Evolutionary conservation across 2,113 vertebrate species (phyloP), one percentile per base, ranked within the genome.

Genomic region (Dascyllus trimaculatus): DNA sequence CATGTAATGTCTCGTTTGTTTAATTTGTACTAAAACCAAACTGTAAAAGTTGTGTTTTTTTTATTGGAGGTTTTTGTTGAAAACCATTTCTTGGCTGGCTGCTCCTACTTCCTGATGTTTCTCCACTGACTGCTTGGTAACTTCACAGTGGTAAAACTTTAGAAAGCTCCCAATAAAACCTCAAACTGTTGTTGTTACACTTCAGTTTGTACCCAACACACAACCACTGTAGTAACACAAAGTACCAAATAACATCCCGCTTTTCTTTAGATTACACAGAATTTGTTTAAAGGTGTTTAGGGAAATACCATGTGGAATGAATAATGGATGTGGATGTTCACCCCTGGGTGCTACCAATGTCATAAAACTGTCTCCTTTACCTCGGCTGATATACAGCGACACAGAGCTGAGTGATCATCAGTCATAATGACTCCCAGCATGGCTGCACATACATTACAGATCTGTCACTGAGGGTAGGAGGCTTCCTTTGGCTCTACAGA

Each of bases 331-430:
- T 2, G 26, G 26, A 43, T 4, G 40, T 43, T 43, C 40, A 43
- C 13, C 56, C 15, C 49, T 57, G 38, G 15, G 40, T 62, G 38
- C 74, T 67, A 45, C 59, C 43, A 48, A 54, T 56, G 49, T 45
- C 52, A 35, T 71, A 43, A 71, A 67, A 66, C 22, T 68, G 18
- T 35, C 56, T 43, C 5, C 14, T 80, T 21, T 63, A 52, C 0
- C 40, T 54, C 10, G 0, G 18, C 63, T 74, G 40, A 63, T 75
- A 11, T 49, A 68, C 26, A 57, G 51, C 43, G 38, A 56, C 11
- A 14, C 57, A 4, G 51, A 21, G 51, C 49, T 48, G 24, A 75
- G 40, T 56, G 49, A 38, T 73, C 49, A 62, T 63, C 24, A 19
- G n/a, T n/a, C 22, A 2, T 69, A 32, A 57, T 13, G 71, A 51